Conservation (phyloP, 2,888 invertebrate species). For the Epicampocera succincta region DNA sequence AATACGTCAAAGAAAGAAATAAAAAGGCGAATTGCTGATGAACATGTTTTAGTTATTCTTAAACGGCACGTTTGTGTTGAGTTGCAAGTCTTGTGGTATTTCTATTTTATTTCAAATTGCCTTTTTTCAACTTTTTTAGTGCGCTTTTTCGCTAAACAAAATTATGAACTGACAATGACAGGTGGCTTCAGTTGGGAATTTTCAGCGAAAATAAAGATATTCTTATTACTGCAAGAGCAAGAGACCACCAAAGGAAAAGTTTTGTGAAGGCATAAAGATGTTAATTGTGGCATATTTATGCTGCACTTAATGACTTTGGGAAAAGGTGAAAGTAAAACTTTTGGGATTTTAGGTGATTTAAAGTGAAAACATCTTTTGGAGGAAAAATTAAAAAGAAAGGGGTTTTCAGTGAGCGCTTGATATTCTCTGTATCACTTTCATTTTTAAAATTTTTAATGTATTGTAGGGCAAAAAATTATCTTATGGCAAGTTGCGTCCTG, state of each 20-base stretch:
- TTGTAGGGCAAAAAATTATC: too few species aligned
- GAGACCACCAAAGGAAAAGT: conserved; percentile 43
- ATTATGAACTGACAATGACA: conserved; percentile 61
- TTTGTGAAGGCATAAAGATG: background rate
- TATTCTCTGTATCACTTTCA: too few species aligned
- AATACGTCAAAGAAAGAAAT: conserved; percentile 31
- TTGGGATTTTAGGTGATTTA: too few species aligned
- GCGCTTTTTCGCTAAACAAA: background rate
- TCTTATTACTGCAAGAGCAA: conserved; percentile 5
- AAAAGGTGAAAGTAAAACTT: too few species aligned
- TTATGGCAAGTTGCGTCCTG: too few species aligned
- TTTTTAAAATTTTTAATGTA: too few species aligned
- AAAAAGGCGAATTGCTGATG: background rate
- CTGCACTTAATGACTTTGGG: background rate
- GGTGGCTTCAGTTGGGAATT: conserved; percentile 56
- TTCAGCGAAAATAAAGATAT: conserved; percentile 8
- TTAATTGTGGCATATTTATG: conserved; percentile 5
- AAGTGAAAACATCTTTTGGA: too few species aligned
- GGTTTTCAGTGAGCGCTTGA: too few species aligned
- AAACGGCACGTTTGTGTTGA: conserved; percentile 4
- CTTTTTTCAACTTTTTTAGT: background rate
- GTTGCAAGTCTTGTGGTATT: conserved; percentile 33
- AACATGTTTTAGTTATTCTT: conserved; percentile 21
- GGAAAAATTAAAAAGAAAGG: too few species aligned
- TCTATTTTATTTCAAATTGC: conserved; percentile 42